A percentile compares a stretch with the other conserved stretches of the same genome.
These are phyloP conservation scores for Orussus abietinus DNA, from an alignment of 1,140 invertebrate species.

Conservation along the genomic window DNA sequence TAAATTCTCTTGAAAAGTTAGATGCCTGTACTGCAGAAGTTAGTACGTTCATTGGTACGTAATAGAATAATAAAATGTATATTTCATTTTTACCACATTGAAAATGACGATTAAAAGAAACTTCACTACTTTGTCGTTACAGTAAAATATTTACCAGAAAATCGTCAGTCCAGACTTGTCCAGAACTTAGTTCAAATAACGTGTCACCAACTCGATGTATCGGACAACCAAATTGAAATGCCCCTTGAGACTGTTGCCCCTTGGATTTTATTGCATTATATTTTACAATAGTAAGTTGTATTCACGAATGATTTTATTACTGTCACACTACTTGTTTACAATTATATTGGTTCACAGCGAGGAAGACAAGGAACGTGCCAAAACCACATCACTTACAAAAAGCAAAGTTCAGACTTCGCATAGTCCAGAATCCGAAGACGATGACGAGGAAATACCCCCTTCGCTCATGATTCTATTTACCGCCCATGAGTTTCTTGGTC, in stretches of 20 bases:
- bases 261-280: constrained; percentile 79
- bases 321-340: constrained; percentile 5
- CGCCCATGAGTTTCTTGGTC: constrained; percentile 81
- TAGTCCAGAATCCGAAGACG: constrained; percentile 48
- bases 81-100: constrained; percentile 2
- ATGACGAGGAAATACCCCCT: constrained; percentile 63
- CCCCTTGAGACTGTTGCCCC: constrained; percentile 69
- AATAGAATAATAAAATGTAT: constrained; percentile 6
- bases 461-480: constrained; percentile 77
- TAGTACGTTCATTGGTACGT: constrained; percentile 52
- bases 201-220: constrained; percentile 67
- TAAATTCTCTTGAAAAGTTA: constrained; percentile 65
- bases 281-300: constrained; percentile 62
- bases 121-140: constrained; percentile 30
- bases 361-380: constrained; percentile 53
- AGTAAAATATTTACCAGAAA: constrained; percentile 55
- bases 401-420: constrained; percentile 33
- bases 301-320: neutral
- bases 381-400: constrained; percentile 31
- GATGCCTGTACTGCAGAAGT: constrained; percentile 63
- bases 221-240: constrained; percentile 61
- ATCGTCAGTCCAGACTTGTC: constrained; percentile 62
- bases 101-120: constrained; percentile 2
- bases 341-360: constrained; percentile 34
- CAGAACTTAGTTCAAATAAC: constrained; percentile 72